Conservation (phyloP, 2,888 invertebrate genomes). For the Agrochola macilenta region DNA sequence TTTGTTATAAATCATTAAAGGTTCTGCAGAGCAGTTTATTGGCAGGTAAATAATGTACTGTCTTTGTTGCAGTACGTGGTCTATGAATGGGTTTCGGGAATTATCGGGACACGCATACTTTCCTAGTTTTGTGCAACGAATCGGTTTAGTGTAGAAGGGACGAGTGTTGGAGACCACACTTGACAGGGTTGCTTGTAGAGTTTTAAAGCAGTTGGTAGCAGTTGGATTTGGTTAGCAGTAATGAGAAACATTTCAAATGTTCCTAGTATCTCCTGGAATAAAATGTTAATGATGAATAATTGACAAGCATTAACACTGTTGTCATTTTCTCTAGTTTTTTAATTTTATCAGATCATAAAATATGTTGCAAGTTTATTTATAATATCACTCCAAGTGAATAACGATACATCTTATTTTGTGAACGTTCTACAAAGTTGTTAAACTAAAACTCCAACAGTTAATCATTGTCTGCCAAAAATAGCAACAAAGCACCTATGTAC, state of each 20-base stretch:
- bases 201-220: neutral
- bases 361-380: neutral
- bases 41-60: slow-evolving; percentile 74
- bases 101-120: slow-evolving; percentile 70
- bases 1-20: slow-evolving; percentile 71
- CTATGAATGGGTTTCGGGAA: slow-evolving; percentile 85
- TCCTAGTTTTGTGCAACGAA: slow-evolving; percentile 66
- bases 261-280: too few species aligned
- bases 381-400: neutral
- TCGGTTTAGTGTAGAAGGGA: neutral
- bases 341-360: neutral
- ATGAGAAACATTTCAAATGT: neutral
- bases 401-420: neutral
- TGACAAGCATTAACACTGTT: neutral
- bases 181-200: neutral
- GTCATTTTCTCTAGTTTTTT: neutral
- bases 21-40: slow-evolving; percentile 69
- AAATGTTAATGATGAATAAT: neutral
- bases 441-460: neutral
- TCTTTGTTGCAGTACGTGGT: slow-evolving; percentile 80
- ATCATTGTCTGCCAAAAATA: neutral
- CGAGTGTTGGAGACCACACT: neutral
- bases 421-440: neutral
- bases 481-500: slow-evolving; percentile 10
- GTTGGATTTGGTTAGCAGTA: neutral